Conservation (phyloP, 2,113 vertebrate genomes). For the Dendropsophus ebraccatus region DNA sequence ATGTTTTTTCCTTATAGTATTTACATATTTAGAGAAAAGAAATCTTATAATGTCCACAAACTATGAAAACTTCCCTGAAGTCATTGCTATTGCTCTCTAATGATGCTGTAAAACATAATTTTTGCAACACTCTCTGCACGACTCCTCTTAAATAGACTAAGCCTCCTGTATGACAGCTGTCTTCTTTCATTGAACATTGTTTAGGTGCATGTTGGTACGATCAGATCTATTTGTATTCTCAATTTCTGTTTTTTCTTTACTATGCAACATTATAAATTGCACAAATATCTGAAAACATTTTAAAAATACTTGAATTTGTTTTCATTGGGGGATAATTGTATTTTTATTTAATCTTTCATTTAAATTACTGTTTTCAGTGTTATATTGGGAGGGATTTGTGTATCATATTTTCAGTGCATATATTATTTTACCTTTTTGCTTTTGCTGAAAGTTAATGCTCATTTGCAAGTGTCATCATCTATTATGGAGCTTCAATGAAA, state of each 20-base stretch:
- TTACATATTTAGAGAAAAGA: background rate
- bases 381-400: constrained; percentile 69
- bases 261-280: constrained; percentile 96
- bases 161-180: constrained; percentile 73
- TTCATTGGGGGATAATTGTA: constrained; percentile 68
- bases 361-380: constrained; percentile 69
- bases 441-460: constrained; percentile 73
- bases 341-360: constrained; percentile 68
- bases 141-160: constrained; percentile 80
- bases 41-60: background rate
- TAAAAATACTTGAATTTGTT: constrained; percentile 77
- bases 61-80: background rate
- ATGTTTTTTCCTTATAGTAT: background rate
- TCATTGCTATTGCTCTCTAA: constrained; percentile 1
- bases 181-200: constrained; percentile 77
- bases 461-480: constrained; percentile 61
- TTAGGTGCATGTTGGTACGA: constrained; percentile 87
- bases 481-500: constrained; percentile 57
- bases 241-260: constrained; percentile 85
- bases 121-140: constrained; percentile 78
- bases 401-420: constrained; percentile 74
- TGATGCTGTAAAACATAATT: constrained; percentile 6
- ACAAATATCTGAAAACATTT: constrained; percentile 76
- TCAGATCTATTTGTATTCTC: constrained; percentile 28
- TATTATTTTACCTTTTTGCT: constrained; percentile 47